Conservation (phyloP, 2,797 vertebrate species). For the Brachyrhaphis roseni region DNA sequence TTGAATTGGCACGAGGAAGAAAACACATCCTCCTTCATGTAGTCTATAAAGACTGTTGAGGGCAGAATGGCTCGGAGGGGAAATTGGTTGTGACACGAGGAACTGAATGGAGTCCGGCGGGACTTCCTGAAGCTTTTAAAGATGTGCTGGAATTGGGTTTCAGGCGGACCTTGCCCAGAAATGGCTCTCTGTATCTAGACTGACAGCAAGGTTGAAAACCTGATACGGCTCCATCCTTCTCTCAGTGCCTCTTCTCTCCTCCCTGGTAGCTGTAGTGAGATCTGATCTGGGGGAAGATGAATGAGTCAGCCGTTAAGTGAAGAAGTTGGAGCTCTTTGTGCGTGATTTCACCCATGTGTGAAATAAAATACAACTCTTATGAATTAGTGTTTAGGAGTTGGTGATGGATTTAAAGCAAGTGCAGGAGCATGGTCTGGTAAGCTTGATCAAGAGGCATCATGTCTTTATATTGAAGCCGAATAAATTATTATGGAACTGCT, state of each 20-base stretch:
- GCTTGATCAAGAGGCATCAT: not conserved
- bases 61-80: constrained; percentile 29
- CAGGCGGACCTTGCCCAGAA: constrained; percentile 60
- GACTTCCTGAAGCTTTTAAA: constrained; percentile 74
- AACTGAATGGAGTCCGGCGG: constrained; percentile 58
- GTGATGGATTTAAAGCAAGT: constrained; percentile 19
- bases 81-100: constrained; percentile 69
- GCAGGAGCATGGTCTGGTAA: not conserved
- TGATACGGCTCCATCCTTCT: constrained; percentile 59
- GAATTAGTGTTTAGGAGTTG: constrained; percentile 18
- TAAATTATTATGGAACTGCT: not conserved
- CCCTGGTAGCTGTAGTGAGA: constrained; percentile 48
- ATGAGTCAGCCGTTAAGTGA: constrained; percentile 61
- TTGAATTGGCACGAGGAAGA: not conserved
- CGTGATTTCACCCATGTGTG: constrained; percentile 51
- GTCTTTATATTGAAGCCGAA: not conserved
- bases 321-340: constrained; percentile 50
- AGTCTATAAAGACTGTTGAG: constrained; percentile 25
- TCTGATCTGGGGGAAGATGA: constrained; percentile 60
- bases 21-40: constrained; percentile 12
- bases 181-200: constrained; percentile 53
- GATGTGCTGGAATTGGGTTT: constrained; percentile 65
- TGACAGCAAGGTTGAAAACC: constrained; percentile 58
- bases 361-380: constrained; percentile 39
- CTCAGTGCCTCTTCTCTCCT: constrained; percentile 27